These are phyloP conservation scores for Parazoanthus swiftii DNA, from an alignment of 92 coral and sea anemone species.

Conservation along the genomic window DNA sequence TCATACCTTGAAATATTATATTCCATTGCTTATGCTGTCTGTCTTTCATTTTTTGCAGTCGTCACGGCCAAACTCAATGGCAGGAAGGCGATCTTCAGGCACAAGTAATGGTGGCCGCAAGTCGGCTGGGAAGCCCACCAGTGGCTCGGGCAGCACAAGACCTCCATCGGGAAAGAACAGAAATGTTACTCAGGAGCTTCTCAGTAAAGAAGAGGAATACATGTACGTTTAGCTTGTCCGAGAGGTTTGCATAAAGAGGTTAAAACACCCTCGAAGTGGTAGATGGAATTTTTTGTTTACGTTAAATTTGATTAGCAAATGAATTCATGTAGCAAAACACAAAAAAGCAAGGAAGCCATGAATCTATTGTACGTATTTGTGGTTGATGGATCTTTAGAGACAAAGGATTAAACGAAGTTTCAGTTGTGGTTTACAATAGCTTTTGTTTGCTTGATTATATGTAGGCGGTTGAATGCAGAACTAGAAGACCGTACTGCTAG, in stretches of 20 bases:
- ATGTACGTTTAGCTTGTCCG: constrained; percentile 61
- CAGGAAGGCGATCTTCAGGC: constrained; percentile 46
- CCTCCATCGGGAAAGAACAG: constrained; percentile 81
- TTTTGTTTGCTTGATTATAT: background rate
- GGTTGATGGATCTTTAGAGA: too few species aligned
- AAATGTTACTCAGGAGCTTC: constrained; percentile 80
- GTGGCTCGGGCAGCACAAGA: constrained; percentile 45
- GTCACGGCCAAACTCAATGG: constrained; percentile 51
- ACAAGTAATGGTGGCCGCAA: constrained; percentile 51
- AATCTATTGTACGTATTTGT: too few species aligned
- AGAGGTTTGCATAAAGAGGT: background rate
- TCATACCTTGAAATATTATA: background rate
- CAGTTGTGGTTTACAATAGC: background rate
- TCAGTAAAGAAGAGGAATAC: constrained; percentile 94
- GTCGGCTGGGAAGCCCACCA: constrained; percentile 48
- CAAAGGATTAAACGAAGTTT: too few species aligned
- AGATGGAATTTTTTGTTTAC: background rate
- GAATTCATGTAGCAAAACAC: too few species aligned
- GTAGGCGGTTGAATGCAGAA: constrained; percentile 96
- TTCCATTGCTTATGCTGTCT: background rate
- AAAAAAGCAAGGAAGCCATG: too few species aligned
- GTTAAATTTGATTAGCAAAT: too few species aligned
- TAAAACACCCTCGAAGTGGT: background rate
- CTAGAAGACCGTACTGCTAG: constrained; percentile 94
- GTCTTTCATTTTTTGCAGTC: constrained; percentile 29